phyloP scores from a whole-genome alignment of 2,888 invertebrate species.

The Atethmia centrago region DNA sequence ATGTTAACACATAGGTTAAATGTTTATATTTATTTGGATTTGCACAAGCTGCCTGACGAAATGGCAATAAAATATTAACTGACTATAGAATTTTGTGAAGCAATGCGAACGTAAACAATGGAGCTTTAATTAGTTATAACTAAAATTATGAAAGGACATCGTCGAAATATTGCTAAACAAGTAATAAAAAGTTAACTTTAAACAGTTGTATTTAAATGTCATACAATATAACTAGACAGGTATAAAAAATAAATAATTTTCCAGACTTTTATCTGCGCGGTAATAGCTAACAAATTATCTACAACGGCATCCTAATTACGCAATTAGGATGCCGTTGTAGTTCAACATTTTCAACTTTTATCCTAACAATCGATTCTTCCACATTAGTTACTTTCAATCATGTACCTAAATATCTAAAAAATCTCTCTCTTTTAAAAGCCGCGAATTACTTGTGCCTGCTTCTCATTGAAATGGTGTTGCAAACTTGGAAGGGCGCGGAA shows the following conservation, averaged over 20 bases:
- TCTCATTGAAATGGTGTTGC: background rate
- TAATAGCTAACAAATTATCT: no score
- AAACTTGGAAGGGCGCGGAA: background rate
- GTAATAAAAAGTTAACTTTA: slow-evolving; percentile 5
- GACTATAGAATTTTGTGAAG: slow-evolving; percentile 32
- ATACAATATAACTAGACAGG: no score
- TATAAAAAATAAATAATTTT: no score
- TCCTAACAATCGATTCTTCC: no score
- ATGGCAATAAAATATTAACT: slow-evolving; percentile 18
- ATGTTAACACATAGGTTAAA: slow-evolving; percentile 1
- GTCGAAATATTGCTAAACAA: slow-evolving; percentile 5
- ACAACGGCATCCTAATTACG: no score
- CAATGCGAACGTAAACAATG: slow-evolving; percentile 33
- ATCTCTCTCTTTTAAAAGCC: background rate
- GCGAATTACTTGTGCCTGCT: background rate
- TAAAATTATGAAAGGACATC: slow-evolving; percentile 23
- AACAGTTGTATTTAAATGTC: background rate
- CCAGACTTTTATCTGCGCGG: no score
- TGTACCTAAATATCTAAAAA: no score
- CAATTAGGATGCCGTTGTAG: no score
- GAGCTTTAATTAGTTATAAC: slow-evolving; percentile 4
- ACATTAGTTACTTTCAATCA: no score
- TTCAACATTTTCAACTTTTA: no score
- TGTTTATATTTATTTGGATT: slow-evolving; percentile 18
- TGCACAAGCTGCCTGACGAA: slow-evolving; percentile 15